Evolutionary conservation across 2,797 vertebrate genomes (phyloP).

Genomic region (Tokudaia muenninki): DNA sequence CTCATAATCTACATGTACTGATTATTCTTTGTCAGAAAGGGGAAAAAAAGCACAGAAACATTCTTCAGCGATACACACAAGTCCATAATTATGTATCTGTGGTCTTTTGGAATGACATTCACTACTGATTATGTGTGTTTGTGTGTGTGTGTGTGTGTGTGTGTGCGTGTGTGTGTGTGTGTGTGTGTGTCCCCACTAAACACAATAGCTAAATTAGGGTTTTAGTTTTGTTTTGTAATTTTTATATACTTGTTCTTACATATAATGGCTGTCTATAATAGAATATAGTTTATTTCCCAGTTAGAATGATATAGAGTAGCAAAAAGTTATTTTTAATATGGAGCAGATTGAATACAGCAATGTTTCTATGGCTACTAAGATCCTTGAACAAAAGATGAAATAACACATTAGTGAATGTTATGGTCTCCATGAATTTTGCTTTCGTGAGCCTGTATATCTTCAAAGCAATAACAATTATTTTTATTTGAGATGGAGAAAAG

Average conservation of each 20-base stretch:
- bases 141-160: too few relatives aligned
- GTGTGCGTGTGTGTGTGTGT: background rate
- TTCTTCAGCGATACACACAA: background rate
- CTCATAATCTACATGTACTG: background rate
- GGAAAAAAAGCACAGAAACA: background rate
- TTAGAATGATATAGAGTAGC: background rate
- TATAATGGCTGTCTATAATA: background rate
- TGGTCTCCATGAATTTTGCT: background rate
- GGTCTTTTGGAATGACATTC: background rate
- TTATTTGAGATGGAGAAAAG: background rate
- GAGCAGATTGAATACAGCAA: background rate
- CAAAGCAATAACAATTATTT: background rate
- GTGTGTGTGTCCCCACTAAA: background rate
- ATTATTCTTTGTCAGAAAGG: background rate
- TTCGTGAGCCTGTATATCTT: background rate
- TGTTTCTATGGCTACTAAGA: conserved; percentile 23
- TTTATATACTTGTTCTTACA: background rate
- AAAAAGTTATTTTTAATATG: background rate
- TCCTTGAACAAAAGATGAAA: background rate
- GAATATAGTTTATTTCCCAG: background rate
- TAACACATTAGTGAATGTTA: background rate
- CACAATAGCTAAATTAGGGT: background rate
- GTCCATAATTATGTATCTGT: background rate
- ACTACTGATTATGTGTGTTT: background rate
- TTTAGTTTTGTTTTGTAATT: background rate